Percentiles rank a stretch among this genome's conserved stretches.
Evolutionary conservation across 92 coral and sea anemone genomes (phyloP).

Genomic region (Phenganax marumi): DNA sequence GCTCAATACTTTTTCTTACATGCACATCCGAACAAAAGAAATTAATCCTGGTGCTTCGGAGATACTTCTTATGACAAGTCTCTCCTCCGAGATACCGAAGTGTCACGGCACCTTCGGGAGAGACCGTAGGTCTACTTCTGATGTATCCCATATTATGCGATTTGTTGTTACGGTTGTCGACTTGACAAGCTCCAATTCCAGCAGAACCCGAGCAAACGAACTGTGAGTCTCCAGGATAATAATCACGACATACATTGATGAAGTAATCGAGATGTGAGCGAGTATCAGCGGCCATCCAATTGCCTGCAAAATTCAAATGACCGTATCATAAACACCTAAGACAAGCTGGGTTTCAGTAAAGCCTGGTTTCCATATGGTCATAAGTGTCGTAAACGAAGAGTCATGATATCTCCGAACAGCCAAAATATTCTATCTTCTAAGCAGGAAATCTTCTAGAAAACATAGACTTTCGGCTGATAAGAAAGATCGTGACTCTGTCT

Average conservation of each 20-base stretch:
- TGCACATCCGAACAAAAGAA: conserved; percentile 66
- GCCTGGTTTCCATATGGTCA: too few species aligned
- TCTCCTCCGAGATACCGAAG: conserved; percentile 82
- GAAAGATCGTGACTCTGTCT: too few species aligned
- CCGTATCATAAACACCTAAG: neutral
- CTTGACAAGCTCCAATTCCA: conserved; percentile 54
- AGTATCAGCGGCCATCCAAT: conserved; percentile 95
- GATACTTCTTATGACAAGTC: conserved; percentile 67
- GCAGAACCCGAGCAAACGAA: conserved; percentile 67
- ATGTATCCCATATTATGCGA: conserved; percentile 77
- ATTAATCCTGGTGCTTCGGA: conserved; percentile 77
- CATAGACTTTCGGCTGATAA: neutral
- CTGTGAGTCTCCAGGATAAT: conserved; percentile 47
- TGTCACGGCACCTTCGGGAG: conserved; percentile 55
- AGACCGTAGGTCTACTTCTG: conserved; percentile 66
- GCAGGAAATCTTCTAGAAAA: neutral
- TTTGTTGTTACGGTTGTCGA: conserved; percentile 56
- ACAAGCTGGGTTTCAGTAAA: neutral
- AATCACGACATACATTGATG: conserved; percentile 80
- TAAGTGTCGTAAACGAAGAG: too few species aligned
- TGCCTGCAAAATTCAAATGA: conserved; percentile 55
- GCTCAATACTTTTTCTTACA: conserved; percentile 49
- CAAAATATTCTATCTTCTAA: too few species aligned
- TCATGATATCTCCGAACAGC: too few species aligned
- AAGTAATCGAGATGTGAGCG: conserved; percentile 78